Conservation (phyloP, 2,113 vertebrate genomes). For the Sitta europaea region DNA sequence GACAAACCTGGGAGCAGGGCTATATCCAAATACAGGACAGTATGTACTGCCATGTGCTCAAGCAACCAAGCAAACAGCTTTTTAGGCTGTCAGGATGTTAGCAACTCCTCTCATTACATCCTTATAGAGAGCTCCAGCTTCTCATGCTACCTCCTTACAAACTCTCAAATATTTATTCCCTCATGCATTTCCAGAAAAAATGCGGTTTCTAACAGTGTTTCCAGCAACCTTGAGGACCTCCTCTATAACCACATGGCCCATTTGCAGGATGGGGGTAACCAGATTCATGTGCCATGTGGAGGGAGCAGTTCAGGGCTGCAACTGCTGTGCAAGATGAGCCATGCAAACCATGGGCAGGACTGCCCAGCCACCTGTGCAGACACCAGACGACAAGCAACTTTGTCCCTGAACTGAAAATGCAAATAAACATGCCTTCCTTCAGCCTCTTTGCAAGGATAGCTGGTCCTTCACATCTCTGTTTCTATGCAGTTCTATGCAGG, state of each 20-base stretch:
- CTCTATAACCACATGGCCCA: background rate
- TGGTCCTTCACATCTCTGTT: background rate
- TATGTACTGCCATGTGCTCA: background rate
- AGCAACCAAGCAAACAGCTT: background rate
- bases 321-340: background rate
- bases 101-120: background rate
- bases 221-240: background rate
- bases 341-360: background rate
- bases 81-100: background rate
- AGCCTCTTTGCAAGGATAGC: background rate
- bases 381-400: background rate
- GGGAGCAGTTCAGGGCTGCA: background rate
- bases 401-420: background rate
- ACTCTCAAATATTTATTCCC: background rate
- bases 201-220: background rate
- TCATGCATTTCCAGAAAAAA: background rate
- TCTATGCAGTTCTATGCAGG: background rate
- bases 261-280: background rate
- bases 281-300: background rate
- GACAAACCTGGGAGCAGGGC: background rate
- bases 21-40: background rate
- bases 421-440: background rate
- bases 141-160: background rate
- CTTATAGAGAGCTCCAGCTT: background rate
- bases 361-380: background rate